These are phyloP conservation scores for Mallotus villosus DNA, from an alignment of 2,797 vertebrate species.

Conservation along the genomic window DNA sequence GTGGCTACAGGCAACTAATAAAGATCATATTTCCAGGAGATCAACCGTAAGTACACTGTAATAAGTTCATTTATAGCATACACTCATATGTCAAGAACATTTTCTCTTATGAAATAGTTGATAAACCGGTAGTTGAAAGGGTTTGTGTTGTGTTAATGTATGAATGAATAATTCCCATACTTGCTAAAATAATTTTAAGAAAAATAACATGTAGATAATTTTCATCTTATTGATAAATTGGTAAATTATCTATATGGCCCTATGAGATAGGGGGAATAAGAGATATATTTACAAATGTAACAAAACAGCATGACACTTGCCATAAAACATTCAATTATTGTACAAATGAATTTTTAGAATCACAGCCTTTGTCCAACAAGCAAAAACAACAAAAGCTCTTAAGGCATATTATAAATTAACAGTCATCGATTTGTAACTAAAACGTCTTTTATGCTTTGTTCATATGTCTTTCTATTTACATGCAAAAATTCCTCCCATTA, in stretches of 20 bases:
- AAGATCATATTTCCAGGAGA: slow-evolving; percentile 15
- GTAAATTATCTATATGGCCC: slow-evolving; percentile 28
- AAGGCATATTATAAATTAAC: slow-evolving; percentile 74
- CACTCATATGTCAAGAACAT: slow-evolving; percentile 2
- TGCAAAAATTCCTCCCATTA: slow-evolving; percentile 30
- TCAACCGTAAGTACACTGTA: slow-evolving; percentile 8
- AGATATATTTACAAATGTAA: slow-evolving; percentile 69
- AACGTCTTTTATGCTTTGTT: slow-evolving; percentile 50
- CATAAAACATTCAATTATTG: slow-evolving; percentile 66
- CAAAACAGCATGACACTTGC: slow-evolving; percentile 56
- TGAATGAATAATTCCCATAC: slow-evolving; percentile 21
- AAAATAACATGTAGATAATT: not conserved
- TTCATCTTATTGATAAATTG: slow-evolving; percentile 1
- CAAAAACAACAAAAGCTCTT: slow-evolving; percentile 62
- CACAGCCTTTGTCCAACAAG: slow-evolving; percentile 67
- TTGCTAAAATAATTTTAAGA: slow-evolving; percentile 21
- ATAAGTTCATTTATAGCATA: slow-evolving; percentile 28
- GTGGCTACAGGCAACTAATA: slow-evolving; percentile 35
- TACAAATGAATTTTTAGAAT: slow-evolving; percentile 67
- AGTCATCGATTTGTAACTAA: slow-evolving; percentile 56
- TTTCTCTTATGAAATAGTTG: slow-evolving; percentile 6
- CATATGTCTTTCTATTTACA: slow-evolving; percentile 61
- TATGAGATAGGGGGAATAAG: slow-evolving; percentile 28
- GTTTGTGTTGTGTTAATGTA: slow-evolving; percentile 4
- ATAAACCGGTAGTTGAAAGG: slow-evolving; percentile 26